phyloP scores from a whole-genome alignment of 2,113 vertebrate species.

The Pomatostomus ruficeps region DNA sequence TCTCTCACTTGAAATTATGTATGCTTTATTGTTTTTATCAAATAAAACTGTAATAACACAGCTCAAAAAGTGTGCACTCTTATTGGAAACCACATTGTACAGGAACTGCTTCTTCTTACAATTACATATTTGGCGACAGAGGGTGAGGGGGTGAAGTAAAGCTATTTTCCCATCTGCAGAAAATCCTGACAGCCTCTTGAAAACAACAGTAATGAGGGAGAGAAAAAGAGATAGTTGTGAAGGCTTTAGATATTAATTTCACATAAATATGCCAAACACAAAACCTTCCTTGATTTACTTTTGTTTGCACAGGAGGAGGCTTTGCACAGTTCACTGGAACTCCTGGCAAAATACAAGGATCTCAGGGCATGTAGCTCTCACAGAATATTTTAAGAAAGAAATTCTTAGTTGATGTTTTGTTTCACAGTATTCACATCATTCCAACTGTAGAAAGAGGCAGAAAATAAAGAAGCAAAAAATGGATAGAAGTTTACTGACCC shows the following conservation, averaged over 20 bases:
- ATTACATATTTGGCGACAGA: slow-evolving; percentile 44
- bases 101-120: slow-evolving; percentile 46
- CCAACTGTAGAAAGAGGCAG: background rate
- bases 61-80: background rate
- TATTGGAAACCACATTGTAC: background rate
- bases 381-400: background rate
- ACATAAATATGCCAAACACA: background rate
- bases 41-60: background rate
- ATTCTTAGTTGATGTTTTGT: background rate
- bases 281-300: background rate
- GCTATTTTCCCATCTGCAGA: slow-evolving; percentile 58
- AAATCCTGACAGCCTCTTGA: slow-evolving; percentile 33
- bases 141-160: slow-evolving; percentile 63
- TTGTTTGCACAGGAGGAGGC: fast-evolving
- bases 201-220: slow-evolving; percentile 10
- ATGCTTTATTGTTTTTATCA: background rate
- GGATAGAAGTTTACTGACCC: background rate
- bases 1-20: background rate
- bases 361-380: background rate
- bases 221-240: background rate
- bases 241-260: background rate
- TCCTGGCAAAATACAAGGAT: background rate
- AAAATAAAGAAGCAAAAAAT: background rate
- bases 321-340: background rate
- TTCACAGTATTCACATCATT: background rate